phyloP scores from a whole-genome alignment of 2,113 vertebrate genomes.

The Nothocercus julius region DNA sequence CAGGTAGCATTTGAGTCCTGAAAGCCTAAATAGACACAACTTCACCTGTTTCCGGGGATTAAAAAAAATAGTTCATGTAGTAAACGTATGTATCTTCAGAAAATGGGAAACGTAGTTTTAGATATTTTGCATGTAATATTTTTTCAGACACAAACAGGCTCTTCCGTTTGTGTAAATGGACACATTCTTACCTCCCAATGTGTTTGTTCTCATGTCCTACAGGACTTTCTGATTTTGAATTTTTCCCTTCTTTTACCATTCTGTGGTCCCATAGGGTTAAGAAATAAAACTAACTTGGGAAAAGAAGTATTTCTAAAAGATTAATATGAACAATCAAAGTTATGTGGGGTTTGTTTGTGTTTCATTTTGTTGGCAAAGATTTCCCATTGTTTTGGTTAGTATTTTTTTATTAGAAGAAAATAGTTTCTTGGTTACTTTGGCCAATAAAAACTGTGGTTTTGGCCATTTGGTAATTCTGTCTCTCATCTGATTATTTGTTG shows the following conservation, averaged over 20 bases:
- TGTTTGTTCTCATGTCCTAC: not conserved
- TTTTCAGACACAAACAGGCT: not conserved
- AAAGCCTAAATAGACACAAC: not conserved
- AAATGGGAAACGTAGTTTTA: not conserved
- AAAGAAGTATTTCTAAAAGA: not conserved
- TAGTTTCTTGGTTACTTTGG: conserved; percentile 33
- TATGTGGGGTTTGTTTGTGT: not conserved
- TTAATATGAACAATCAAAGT: not conserved
- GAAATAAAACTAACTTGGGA: not conserved
- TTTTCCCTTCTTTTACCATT: not conserved
- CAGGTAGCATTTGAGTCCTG: not conserved
- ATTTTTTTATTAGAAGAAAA: conserved; percentile 30
- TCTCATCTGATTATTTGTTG: not conserved
- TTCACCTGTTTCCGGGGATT: not conserved
- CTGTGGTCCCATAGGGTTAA: not conserved
- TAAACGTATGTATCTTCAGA: not conserved
- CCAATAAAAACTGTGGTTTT: conserved; percentile 62
- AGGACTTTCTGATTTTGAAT: not conserved
- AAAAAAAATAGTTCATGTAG: not conserved
- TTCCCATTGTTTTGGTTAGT: not conserved
- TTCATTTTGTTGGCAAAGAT: conserved; percentile 1
- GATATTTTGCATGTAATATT: not conserved
- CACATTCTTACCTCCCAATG: not conserved
- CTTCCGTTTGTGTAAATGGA: not conserved
- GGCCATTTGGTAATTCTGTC: not conserved